Percentiles rank a stretch among this genome's conserved stretches.
Conservation (phyloP, 2,888 invertebrate genomes). For the Xylota sylvarum region DNA sequence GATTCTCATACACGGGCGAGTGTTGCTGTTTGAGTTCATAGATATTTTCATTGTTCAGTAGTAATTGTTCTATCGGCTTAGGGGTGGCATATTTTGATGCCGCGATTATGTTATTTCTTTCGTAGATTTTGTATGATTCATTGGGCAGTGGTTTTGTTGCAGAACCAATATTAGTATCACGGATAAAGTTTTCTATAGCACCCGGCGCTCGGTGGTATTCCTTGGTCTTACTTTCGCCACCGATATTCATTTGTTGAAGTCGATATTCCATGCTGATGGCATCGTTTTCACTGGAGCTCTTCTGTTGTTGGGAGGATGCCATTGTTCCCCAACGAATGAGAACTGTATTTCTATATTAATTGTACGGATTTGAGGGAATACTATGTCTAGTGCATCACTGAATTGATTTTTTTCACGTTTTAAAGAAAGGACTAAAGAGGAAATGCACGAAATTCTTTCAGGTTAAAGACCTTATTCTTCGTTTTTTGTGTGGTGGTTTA, state of each 20-base stretch:
- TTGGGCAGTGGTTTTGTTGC: conserved; percentile 81
- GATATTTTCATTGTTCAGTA: conserved; percentile 84
- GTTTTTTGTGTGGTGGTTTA: conserved; percentile 60
- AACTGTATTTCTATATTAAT: conserved; percentile 16
- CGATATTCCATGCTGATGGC: conserved; percentile 61
- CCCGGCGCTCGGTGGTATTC: conserved; percentile 80
- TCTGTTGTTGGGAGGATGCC: conserved; percentile 71
- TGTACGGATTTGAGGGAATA: not conserved
- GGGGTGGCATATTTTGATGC: conserved; percentile 92
- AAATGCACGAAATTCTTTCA: conserved; percentile 63
- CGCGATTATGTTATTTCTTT: conserved; percentile 91
- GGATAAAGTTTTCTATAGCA: conserved; percentile 80
- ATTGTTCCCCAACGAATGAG: conserved; percentile 45
- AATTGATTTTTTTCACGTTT: conserved; percentile 2
- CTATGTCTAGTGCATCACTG: conserved; percentile 15
- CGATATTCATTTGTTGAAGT: conserved; percentile 67
- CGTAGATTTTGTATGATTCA: conserved; percentile 86
- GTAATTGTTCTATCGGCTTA: conserved; percentile 86
- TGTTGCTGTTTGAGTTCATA: conserved; percentile 79
- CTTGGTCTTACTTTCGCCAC: conserved; percentile 49
- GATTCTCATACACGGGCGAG: conserved; percentile 91
- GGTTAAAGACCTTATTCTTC: conserved; percentile 69
- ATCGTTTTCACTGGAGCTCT: conserved; percentile 61
- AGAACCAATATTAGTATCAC: conserved; percentile 77
- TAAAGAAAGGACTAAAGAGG: conserved; percentile 19